Base-by-base conservation (phyloP, 1,140 invertebrate species). In the Choristoneura fumiferana region DNA sequence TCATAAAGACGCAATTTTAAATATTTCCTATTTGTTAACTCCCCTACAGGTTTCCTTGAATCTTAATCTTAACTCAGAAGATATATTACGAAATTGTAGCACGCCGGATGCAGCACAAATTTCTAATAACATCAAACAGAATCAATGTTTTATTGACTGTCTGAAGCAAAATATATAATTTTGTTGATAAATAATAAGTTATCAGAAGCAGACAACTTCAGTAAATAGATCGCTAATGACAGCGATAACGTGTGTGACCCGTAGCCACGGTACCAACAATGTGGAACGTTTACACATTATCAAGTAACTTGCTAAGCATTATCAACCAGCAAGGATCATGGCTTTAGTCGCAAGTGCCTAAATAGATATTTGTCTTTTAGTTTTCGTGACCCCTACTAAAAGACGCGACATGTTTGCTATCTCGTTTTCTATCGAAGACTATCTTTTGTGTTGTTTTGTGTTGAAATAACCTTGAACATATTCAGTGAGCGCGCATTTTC, bases 391-490 rank as follows among this genome's bases (percentile, higher is more conserved):
- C 17, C 17, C 17, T 6, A 18, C 40, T 45, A 29, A 22, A 29
- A 29, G 22, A 29, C 22, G 6, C 6, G 22, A 3, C 43, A 49
- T 22, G 8, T n/a, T 9, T 4, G 43, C 43, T 12, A 49, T 49
- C 18, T 29, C 18, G 15, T 17, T 9, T 22, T 45, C 43, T 33
- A 49, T 49, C 18, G 43, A 49, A 29, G 22, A 15, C 18, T 45
- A 49, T 49, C 3, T 49, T 49, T 49, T 17, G 18, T 18, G 18
- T n/a, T 49, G 43, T 13, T 12, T 49, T 29, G n/a, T 13, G 22
- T 49, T 49, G 10, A 49, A n/a, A 49, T 49, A 12, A 49, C 43
- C 43, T 49, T 49, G 43, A 49, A 49, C 12, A 29, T 49, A 22
- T 39, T 49, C 29, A 49, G 43, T 12, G 43, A 29, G 18, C 43